phyloP scores from a whole-genome alignment of 1,140 invertebrate species.

The Tetraneura akinire region DNA sequence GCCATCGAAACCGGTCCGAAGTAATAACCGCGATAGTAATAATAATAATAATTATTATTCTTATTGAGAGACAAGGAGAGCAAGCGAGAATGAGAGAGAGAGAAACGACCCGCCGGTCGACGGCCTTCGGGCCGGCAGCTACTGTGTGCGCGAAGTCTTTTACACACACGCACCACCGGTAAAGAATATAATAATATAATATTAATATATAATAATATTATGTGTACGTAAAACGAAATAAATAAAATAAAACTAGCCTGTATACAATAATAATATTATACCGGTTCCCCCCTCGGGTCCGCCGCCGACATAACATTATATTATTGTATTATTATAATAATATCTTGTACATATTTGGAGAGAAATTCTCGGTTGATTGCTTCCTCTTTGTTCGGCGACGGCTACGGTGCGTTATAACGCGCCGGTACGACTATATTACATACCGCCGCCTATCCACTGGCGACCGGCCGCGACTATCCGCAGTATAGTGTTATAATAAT shows the following conservation, averaged over 20 bases:
- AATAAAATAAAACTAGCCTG: slow-evolving; percentile 20
- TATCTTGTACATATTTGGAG: slow-evolving; percentile 40
- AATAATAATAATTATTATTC: no score
- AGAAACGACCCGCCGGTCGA: slow-evolving; percentile 25
- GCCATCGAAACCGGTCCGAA: slow-evolving; percentile 42
- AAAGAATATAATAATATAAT: slow-evolving; percentile 4
- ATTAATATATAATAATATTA: slow-evolving; percentile 4
- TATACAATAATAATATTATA: neutral
- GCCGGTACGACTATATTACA: neutral
- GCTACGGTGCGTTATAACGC: neutral
- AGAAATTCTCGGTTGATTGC: slow-evolving; percentile 45
- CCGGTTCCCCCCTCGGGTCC: neutral
- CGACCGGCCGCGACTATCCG: no score
- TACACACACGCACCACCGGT: neutral
- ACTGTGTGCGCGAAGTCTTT: slow-evolving; percentile 38
- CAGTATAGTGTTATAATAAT: no score
- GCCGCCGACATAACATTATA: neutral
- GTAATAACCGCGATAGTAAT: slow-evolving; percentile 44
- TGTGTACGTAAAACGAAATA: neutral
- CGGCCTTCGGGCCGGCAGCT: slow-evolving; percentile 44
- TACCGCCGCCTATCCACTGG: neutral
- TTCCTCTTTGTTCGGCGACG: slow-evolving; percentile 31
- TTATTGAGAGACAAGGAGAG: slow-evolving; percentile 24
- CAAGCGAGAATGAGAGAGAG: neutral
- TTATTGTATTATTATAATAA: neutral